Evolutionary conservation across 2,797 vertebrate species (phyloP).

Genomic region (Protonibea diacanthus): DNA sequence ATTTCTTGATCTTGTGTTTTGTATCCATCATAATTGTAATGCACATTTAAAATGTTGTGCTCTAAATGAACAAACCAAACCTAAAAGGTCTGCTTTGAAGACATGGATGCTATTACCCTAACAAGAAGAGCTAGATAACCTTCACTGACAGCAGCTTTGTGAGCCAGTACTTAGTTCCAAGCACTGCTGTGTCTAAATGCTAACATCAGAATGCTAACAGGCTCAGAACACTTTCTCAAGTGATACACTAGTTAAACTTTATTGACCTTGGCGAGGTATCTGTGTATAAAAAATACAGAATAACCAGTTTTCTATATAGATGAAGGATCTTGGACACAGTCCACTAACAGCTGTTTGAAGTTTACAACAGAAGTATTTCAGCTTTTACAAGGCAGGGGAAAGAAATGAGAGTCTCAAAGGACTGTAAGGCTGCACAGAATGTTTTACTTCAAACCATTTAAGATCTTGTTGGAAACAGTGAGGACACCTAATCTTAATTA

Average conservation of each 20-base stretch:
- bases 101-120: no score
- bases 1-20: no score
- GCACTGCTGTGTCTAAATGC: no score
- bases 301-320: not conserved
- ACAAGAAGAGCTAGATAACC: no score
- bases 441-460: not conserved
- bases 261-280: conserved; percentile 12
- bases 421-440: conserved; percentile 4
- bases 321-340: not conserved
- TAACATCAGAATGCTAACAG: no score
- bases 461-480: not conserved
- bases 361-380: conserved; percentile 10
- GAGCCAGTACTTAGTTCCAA: no score
- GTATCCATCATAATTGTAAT: no score
- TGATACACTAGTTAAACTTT: not conserved
- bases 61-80: no score
- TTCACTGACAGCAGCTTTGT: no score
- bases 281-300: conserved; percentile 7
- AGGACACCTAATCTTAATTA: not conserved
- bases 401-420: not conserved
- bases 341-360: conserved; percentile 26
- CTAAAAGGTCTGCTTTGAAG: no score
- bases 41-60: no score
- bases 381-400: not conserved
- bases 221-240: not conserved